These are phyloP conservation scores for Auanema freiburgensis DNA, from an alignment of 2,888 invertebrate genomes.

Conservation along the genomic window DNA sequence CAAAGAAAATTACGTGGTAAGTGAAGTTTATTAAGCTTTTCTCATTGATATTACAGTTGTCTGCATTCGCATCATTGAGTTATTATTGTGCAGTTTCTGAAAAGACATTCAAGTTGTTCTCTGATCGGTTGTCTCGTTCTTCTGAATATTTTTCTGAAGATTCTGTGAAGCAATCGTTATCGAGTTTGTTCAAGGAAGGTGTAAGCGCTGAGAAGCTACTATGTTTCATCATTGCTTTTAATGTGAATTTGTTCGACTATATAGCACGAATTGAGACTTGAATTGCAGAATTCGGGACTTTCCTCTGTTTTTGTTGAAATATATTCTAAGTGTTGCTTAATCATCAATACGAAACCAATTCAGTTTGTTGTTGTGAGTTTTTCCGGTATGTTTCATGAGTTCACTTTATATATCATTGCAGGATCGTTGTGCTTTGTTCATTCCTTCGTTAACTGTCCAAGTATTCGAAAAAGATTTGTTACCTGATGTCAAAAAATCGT, in stretches of 20 bases:
- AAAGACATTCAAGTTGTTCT: conserved; percentile 20
- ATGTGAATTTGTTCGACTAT: not conserved
- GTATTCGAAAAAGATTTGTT: conserved; percentile 76
- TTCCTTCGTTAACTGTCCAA: conserved; percentile 21
- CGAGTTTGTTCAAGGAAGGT: conserved; percentile 11
- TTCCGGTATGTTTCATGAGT: not conserved
- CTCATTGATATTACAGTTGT: conserved; percentile 12
- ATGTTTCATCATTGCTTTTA: conserved; percentile 22
- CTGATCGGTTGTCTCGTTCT: conserved; percentile 13
- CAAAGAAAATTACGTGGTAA: not conserved
- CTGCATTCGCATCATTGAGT: conserved; percentile 21
- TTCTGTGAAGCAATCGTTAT: not conserved
- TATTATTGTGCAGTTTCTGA: conserved; percentile 27
- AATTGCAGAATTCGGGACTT: not conserved
- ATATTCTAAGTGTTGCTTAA: conserved; percentile 23
- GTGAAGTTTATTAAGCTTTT: not conserved
- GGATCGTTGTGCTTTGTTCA: conserved; percentile 6
- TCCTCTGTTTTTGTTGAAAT: conserved; percentile 17
- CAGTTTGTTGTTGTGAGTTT: conserved; percentile 25
- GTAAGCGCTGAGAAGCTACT: conserved; percentile 19
- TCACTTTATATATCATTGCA: conserved; percentile 5
- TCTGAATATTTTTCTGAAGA: conserved; percentile 7
- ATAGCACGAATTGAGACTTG: too few species aligned
- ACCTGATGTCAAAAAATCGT: conserved; percentile 85
- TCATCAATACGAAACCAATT: conserved; percentile 27